Evolutionary conservation across 2,113 vertebrate genomes (phyloP), one percentile per base, ranked within the genome.

Genomic region (Ptychochromis oligacanthus): DNA sequence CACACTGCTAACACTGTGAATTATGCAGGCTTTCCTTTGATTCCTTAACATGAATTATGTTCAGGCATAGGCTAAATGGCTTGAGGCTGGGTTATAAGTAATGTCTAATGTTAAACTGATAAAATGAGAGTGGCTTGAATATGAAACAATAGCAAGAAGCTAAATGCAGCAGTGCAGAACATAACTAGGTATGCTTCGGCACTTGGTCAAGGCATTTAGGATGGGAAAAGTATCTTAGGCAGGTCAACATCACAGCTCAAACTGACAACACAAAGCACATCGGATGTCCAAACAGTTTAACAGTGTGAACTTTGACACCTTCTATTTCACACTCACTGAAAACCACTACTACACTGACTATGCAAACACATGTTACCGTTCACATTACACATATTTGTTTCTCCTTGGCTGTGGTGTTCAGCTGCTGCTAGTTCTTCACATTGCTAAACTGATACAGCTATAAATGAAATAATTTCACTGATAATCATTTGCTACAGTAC

Each of bases 161-260:
- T 86, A 55, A 81, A 79, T 22, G 5, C 77, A 85, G 82, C 59
- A 76, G 80, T 59, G 67, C 14, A 14, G 75, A 70, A 64, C 46
- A 74, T 24, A 87, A 67, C 49, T 17, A 2, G 54, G 36, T 76
- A 82, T 76, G 62, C 79, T 85, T 86, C 17, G 84, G 87, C 80
- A 89, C 80, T 87, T 85, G 83, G 81, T 89, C 83, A 88, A 90
- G 91, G 91, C 87, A 78, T 92, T 90, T 14, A 62, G 80, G 78
- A 88, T 49, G 55, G 77, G 55, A 18, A 58, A 11, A 17, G 52
- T 5, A 56, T 79, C 72, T 72, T n/a, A 77, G 67, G 65, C 81
- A 52, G 82, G 83, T 85, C 60, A 89, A 86, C 80, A 14, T 79
- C 62, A 92, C 79, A 81, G 75, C 86, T 90, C 79, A 52, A 43